Base-by-base conservation (phyloP, 2,888 invertebrate genomes). In the Phyto melanocephala region DNA sequence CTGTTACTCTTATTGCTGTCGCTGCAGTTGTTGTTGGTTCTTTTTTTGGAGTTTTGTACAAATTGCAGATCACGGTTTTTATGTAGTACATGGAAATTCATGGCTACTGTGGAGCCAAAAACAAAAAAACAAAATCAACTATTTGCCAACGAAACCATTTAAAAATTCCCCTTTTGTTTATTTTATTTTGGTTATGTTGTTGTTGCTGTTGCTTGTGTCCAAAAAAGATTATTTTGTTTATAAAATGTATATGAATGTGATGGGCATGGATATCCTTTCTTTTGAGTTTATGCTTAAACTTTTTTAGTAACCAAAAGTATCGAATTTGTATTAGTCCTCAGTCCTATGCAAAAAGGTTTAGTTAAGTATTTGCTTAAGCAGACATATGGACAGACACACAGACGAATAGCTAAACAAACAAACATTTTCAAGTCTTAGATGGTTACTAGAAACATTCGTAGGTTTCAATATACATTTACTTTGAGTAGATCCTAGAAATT, bases 1-100 rank as follows among this genome's bases (percentile, higher is more conserved):
- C 47, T 68, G 62, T 50, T 72, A 42, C 75, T 58, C 80, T 82
- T 54, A 80, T 67, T 81, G 50, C 78, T 74, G 47, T 72, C 45
- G 35, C 60, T 72, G 22, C 60, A 13, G 62, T 52, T 15, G 50
- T 65, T 50, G 42, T 47, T 80, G 35, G 65, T 77, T n/a, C n/a
- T 35, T 54, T 75, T 81, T 81, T 65, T 84, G 42, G 62, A 62
- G 52, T 54, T 77, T 70, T 70, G 78, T 89, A 91, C 91, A 91
- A 91, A 91, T 91, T 91, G 90, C 88, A 89, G 91, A 91, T 91
- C 91, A 91, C 91, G 91, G 90, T 89, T 91, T 91, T 89, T 89
- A 88, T 91, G 91, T 91, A 88, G 86, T 87, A 91, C 91, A 91
- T 89, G 90, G 88, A 89, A 89, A 89, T 89, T 88, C 88, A 87